Conservation (phyloP, 2,888 invertebrate species). For the Apodemia hepburni region DNA sequence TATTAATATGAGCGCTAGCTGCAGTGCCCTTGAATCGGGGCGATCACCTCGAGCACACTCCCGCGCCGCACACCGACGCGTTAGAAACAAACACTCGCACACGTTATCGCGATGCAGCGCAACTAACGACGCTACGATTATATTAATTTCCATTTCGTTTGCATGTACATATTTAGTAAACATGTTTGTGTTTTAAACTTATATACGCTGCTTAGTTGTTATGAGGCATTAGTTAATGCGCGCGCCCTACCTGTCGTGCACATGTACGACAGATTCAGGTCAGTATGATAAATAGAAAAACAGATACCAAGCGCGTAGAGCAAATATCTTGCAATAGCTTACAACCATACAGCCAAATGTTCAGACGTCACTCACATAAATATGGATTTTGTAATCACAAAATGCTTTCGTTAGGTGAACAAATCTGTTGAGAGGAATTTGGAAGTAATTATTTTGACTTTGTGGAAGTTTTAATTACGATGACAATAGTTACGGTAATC, state of each 20-base stretch:
- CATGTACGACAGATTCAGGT: constrained; percentile 31
- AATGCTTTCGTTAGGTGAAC: not conserved
- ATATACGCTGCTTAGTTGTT: not conserved
- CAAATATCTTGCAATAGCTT: constrained; percentile 33
- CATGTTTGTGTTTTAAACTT: constrained; percentile 14
- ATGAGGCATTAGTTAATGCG: constrained; percentile 14
- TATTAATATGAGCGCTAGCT: constrained; percentile 77
- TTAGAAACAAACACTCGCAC: constrained; percentile 40
- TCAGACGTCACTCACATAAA: constrained; percentile 16
- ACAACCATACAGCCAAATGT: constrained; percentile 23
- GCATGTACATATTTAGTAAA: constrained; percentile 23
- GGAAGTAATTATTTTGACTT: not conserved
- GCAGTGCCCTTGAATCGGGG: constrained; percentile 77
- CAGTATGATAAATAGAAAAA: constrained; percentile 35
- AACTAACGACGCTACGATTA: constrained; percentile 60
- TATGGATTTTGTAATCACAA: constrained; percentile 5
- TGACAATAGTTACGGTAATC: not conserved
- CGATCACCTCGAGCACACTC: constrained; percentile 74
- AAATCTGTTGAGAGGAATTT: not conserved
- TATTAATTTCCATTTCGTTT: constrained; percentile 73
- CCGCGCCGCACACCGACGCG: constrained; percentile 41
- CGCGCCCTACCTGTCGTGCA: constrained; percentile 26
- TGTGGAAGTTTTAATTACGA: not conserved
- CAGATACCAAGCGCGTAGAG: constrained; percentile 28
- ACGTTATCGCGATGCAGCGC: constrained; percentile 60